Conservation (phyloP, 2,797 vertebrate genomes). For the Tenualosa ilisha region DNA sequence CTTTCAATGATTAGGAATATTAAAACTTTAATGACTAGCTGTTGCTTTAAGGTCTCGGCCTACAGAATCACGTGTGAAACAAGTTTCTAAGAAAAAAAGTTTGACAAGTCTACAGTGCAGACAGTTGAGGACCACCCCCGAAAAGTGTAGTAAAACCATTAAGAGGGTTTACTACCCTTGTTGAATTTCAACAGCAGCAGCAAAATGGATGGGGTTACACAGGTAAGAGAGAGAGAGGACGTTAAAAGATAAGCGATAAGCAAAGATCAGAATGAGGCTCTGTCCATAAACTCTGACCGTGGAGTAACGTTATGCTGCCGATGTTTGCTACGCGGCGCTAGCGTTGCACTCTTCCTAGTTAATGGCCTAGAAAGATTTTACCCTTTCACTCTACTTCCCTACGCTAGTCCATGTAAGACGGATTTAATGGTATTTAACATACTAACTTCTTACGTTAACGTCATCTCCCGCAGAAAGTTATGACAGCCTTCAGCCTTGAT, state of each 20-base stretch:
- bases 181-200: not conserved
- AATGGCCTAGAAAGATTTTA: not conserved
- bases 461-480: conserved; percentile 50
- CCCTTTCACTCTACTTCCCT: not conserved
- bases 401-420: not conserved
- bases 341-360: not conserved
- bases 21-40: not conserved
- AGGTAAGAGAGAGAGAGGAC: not conserved
- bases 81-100: conserved; percentile 54
- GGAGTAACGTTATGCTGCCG: not conserved
- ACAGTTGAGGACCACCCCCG: not conserved
- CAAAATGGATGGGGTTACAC: conserved; percentile 7
- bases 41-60: conserved; percentile 23
- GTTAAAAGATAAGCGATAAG: not conserved
- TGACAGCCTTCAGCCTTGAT: conserved; percentile 73
- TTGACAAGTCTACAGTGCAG: conserved; percentile 53
- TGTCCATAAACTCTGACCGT: not conserved
- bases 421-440: not conserved
- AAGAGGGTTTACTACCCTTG: not conserved
- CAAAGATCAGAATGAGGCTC: not conserved
- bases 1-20: not conserved
- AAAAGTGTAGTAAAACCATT: not conserved
- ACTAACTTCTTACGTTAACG: not conserved
- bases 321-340: conserved; percentile 16
- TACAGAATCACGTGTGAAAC: conserved; percentile 24